Evolutionary conservation across 2,113 vertebrate species (phyloP), one percentile per base, ranked within the genome.

Genomic region (Chaetura pelagica): DNA sequence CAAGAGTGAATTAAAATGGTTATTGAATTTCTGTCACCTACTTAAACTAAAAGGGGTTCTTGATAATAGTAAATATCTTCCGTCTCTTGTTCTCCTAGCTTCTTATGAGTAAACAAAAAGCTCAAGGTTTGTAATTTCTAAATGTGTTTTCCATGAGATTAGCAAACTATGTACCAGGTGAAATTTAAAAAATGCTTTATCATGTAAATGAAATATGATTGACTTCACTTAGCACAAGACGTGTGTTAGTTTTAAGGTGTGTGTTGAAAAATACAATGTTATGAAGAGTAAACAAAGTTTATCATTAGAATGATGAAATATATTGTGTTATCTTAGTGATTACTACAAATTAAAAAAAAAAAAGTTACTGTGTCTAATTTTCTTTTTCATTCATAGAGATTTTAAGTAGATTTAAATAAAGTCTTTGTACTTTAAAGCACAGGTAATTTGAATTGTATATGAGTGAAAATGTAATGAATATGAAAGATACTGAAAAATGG

Each of bases 1-100:
- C 62, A 92, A 71, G 75, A 96, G 92, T 89, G 91, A 97, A 96
- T 96, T 97, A 96, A 97, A 98, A 93, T 94, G 92, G 75, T 69
- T 97, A 92, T 57, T 95, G 78, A 94, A 91, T 96, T 98, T 71
- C 88, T 97, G 77, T 96, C 84, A 94, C 55, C 34, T 79, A 32
- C 74, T 95, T 91, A 82, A 92, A 86, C 77, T 93, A 86, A 85
- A 96, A 85, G 16, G 46, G 42, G 15, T 46, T 92, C 67, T 89
- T 89, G 93, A 74, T 91, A 95, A 64, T 86, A 94, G 71, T 97
- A 96, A 92, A 84, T 96, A 90, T 93, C n/a, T 93, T 34, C 19
- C 38, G 1, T 84, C 20, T 87, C 11, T 52, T 55, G 38, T 67
- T 94, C 93, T 81, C 57, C 76, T 57, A 35, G 12, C 54, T 40